Conservation (phyloP, 2,888 invertebrate genomes). For the Clepsis dumicolana region DNA sequence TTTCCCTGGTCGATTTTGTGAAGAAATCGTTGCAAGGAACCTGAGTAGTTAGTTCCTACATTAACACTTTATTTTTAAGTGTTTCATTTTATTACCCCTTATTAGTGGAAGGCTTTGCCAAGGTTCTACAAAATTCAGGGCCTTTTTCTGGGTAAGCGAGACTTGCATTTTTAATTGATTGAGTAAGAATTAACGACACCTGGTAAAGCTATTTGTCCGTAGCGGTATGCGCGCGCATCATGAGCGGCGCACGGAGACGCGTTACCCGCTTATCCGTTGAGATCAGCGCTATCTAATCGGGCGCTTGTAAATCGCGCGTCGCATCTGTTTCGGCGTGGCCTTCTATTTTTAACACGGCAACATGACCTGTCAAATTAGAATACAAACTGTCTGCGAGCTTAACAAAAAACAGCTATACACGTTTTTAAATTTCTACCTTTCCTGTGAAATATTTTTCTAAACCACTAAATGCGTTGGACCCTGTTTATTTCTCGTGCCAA, state of each 20-base stretch:
- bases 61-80: too few relatives aligned
- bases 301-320: constrained; percentile 41
- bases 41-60: too few relatives aligned
- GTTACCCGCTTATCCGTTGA: constrained; percentile 36
- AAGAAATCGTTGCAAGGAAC: too few relatives aligned
- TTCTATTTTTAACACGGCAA: constrained; percentile 39
- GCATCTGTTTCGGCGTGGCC: constrained; percentile 40
- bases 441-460: not conserved
- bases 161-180: not conserved
- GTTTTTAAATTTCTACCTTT: not conserved
- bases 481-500: not conserved
- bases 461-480: not conserved
- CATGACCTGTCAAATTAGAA: constrained; percentile 41
- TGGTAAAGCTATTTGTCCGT: not conserved
- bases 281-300: constrained; percentile 42
- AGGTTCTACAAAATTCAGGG: not conserved
- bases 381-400: constrained; percentile 29
- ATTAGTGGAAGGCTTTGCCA: too few relatives aligned
- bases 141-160: not conserved
- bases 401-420: constrained; percentile 6
- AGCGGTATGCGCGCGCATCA: not conserved
- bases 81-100: too few relatives aligned
- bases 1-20: too few relatives aligned
- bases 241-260: not conserved
- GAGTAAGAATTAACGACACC: not conserved